Base-by-base conservation (phyloP, 2,888 invertebrate genomes). In the Onthophagus sagittarius region DNA sequence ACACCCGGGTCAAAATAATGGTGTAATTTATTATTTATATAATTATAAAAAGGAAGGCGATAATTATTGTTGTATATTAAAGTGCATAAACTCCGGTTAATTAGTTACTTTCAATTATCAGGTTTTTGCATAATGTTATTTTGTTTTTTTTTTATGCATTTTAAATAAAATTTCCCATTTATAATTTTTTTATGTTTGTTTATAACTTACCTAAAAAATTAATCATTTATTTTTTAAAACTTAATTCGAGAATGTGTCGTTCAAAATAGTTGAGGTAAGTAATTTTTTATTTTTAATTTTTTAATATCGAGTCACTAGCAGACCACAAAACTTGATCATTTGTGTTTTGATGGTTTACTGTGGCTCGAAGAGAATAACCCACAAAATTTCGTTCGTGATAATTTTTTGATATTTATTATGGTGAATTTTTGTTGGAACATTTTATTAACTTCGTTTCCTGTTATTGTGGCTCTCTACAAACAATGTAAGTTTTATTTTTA, bases 321-420 rank as follows among this genome's bases (percentile, higher is more conserved):
- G 73, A 70, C 70, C 65, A 65, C 13, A 23, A 70, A 15, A 64
- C 33, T 64, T 73, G 15, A 72, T 4, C 23, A 31, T 32, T 32
- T 23, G 63, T 73, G 63, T 63, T 70, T 73, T 32, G 39, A 63
- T 65, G 70, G 73, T 70, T 73, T 73, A 73, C 73, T 70, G 32
- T 15, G 64, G 70, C 62, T 73, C 73, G 73, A 31, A 73, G 70
- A 73, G 15, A 39, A 70, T 15, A 31, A 63, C 39, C 70, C 73
- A 73, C 70, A 33, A 9, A 53, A 53, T 69, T 15, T 23, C 64
- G 14, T 64, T 53, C 39, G 0, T 53, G 11, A 11, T 53, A 53
- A 53, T 53, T 11, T 9, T 53, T 53, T 2, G 2, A 53, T 53
- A 1, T 53, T 53, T 53, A 53, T 53, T 53, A 53, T 53, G 39